phyloP scores from a whole-genome alignment of 2,113 vertebrate genomes.

The Festucalex cinctus region DNA sequence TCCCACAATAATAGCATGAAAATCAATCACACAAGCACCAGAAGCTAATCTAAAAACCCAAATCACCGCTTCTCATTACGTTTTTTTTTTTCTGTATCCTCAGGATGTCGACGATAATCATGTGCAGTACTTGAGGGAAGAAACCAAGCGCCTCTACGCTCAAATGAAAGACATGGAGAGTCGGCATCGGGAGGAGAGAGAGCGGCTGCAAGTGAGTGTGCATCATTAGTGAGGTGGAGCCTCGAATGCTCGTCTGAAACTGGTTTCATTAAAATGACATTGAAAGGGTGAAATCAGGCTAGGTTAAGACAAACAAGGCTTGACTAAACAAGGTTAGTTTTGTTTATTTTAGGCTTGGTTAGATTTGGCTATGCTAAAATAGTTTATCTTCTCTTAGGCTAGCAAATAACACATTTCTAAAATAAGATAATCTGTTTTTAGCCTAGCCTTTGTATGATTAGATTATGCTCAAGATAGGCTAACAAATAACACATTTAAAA shows the following conservation, averaged over 20 bases:
- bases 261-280: not conserved
- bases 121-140: constrained; percentile 67
- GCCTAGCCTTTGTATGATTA: no score
- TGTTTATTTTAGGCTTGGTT: no score
- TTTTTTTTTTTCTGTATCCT: not conserved
- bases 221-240: constrained; percentile 17
- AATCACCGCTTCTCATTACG: not conserved
- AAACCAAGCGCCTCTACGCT: constrained; percentile 66
- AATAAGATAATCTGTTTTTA: no score
- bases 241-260: constrained; percentile 26
- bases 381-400: no score
- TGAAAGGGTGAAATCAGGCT: no score
- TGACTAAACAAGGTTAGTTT: no score
- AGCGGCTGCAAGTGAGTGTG: constrained; percentile 75
- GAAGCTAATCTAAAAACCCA: not conserved
- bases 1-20: not conserved
- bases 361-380: no score
- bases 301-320: no score
- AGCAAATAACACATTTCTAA: no score
- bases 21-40: not conserved
- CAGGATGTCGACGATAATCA: constrained; percentile 65
- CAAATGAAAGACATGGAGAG: constrained; percentile 78
- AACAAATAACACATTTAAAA: no score
- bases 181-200: constrained; percentile 75
- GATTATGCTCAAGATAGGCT: no score